These are phyloP conservation scores for Furnarius figulus DNA, from an alignment of 2,113 vertebrate genomes.

Conservation along the genomic window DNA sequence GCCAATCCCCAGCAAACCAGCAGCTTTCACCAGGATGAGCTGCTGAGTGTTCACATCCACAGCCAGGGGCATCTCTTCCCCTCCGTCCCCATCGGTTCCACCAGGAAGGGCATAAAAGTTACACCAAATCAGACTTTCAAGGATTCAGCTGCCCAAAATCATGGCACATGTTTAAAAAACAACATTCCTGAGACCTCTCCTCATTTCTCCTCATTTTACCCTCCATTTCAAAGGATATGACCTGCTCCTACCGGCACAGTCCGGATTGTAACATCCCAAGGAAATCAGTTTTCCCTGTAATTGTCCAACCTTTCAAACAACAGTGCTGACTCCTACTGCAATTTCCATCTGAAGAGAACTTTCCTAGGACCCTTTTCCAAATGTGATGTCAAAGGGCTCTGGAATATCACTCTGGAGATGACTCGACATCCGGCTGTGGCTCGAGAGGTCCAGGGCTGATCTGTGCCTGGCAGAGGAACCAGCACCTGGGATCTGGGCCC, in stretches of 20 bases:
- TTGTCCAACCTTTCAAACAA: neutral
- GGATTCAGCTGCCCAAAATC: neutral
- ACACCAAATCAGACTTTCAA: neutral
- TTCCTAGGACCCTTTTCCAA: slow-evolving; percentile 51
- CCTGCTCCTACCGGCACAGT: neutral
- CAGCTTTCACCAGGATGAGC: neutral
- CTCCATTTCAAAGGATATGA: neutral
- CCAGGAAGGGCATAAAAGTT: neutral
- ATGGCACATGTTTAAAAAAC: neutral
- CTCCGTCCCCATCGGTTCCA: neutral
- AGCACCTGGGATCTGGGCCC: neutral
- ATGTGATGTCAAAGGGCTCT: slow-evolving; percentile 52
- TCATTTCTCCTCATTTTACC: neutral
- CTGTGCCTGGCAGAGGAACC: neutral
- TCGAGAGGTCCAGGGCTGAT: neutral
- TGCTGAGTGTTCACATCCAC: neutral
- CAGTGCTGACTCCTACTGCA: neutral
- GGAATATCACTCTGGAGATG: slow-evolving; percentile 28
- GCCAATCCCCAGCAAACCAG: neutral
- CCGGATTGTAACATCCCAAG: neutral
- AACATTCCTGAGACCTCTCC: neutral
- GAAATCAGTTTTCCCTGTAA: neutral
- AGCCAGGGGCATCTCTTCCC: neutral
- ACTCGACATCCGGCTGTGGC: neutral
- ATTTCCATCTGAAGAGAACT: slow-evolving; percentile 53